A percentile compares a stretch with the other conserved stretches of the same genome.
These are phyloP conservation scores for Branchipolynoe longqiensis DNA, from an alignment of 2,888 invertebrate species.

Conservation along the genomic window DNA sequence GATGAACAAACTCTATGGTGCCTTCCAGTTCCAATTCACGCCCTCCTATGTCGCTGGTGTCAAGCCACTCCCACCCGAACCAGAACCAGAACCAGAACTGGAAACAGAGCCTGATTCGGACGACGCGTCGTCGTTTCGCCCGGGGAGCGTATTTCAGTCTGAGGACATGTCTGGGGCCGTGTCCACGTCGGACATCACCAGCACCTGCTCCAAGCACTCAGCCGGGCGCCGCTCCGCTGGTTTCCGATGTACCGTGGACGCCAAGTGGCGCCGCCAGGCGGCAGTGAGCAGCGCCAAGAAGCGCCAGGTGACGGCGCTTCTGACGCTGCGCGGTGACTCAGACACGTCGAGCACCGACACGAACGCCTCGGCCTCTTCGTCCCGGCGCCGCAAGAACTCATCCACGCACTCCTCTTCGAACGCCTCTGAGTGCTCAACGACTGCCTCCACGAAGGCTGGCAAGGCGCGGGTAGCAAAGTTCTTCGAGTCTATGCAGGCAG, in stretches of 20 bases:
- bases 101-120: constrained; percentile 27
- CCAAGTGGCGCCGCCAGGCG: neutral
- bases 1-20: constrained; percentile 71
- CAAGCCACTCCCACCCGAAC: constrained; percentile 35
- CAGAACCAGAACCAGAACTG: constrained; percentile 16
- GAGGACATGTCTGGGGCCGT: constrained; percentile 10
- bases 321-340: constrained; percentile 15
- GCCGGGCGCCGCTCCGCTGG: neutral
- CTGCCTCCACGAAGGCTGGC: too few relatives aligned
- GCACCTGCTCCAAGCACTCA: constrained; percentile 7
- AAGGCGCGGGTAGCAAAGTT: too few relatives aligned
- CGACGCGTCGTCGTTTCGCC: neutral
- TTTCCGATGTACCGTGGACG: neutral
- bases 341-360: constrained; percentile 28
- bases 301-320: neutral
- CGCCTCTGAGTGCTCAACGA: too few relatives aligned
- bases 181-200: constrained; percentile 30
- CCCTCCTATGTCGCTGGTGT: constrained; percentile 27
- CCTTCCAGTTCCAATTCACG: constrained; percentile 76
- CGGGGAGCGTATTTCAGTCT: constrained; percentile 3
- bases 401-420: too few relatives aligned
- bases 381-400: too few relatives aligned
- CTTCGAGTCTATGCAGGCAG: too few relatives aligned
- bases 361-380: neutral
- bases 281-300: neutral